A percentile compares a stretch with the other conserved stretches of the same genome.
phyloP scores from a whole-genome alignment of 2,797 vertebrate genomes.

The Amblyraja radiata region DNA sequence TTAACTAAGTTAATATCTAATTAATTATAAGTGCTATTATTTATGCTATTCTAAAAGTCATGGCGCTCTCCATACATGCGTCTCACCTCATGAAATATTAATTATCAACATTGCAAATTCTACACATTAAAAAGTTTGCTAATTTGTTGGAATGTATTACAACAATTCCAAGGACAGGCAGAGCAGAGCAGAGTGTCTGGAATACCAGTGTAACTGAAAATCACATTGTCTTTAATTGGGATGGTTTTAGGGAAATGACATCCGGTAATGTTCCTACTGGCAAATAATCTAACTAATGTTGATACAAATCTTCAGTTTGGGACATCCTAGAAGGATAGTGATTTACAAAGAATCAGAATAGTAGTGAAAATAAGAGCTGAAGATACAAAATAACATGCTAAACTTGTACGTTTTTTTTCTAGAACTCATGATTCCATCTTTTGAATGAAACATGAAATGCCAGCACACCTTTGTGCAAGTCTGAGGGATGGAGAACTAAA shows the following conservation, averaged over 20 bases:
- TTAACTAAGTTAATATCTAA: not conserved
- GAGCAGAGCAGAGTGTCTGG: not conserved
- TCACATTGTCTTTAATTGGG: not conserved
- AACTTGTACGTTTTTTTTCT: not conserved
- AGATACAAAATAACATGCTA: not conserved
- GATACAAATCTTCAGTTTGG: not conserved
- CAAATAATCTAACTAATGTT: not conserved
- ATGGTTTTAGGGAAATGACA: not conserved
- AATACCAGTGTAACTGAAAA: not conserved
- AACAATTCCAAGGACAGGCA: not conserved
- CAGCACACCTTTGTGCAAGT: not conserved
- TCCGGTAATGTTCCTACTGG: too few relatives aligned
- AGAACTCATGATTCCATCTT: not conserved
- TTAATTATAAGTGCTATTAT: not conserved
- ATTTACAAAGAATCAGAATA: not conserved
- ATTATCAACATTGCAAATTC: not conserved
- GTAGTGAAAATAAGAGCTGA: not conserved
- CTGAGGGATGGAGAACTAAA: not conserved
- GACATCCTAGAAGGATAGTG: too few relatives aligned
- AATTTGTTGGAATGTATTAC: not conserved
- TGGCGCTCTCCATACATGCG: not conserved
- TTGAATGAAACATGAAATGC: constrained; percentile 6
- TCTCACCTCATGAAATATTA: not conserved
- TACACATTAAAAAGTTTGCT: not conserved
- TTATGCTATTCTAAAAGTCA: not conserved